Conservation (phyloP, 2,113 vertebrate genomes). For the Marmota flaviventris region DNA sequence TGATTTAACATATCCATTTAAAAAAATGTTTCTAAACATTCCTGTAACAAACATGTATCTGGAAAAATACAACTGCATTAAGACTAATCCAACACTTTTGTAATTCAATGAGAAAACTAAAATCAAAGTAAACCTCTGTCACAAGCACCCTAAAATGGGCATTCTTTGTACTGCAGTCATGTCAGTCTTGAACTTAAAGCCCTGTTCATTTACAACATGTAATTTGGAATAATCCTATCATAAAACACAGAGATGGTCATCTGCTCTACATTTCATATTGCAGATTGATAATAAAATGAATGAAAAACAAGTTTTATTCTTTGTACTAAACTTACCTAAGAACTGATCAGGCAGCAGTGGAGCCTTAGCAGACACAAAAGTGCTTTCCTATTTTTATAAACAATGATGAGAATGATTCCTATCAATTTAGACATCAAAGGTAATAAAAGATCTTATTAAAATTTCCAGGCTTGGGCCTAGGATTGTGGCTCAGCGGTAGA, state of each 20-base stretch:
- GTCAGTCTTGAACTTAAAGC: neutral
- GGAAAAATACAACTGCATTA: constrained; percentile 12
- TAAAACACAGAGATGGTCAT: neutral
- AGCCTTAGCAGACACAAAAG: neutral
- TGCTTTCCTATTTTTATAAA: neutral
- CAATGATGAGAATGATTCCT: neutral
- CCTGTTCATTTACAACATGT: neutral
- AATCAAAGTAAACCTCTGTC: constrained; percentile 60
- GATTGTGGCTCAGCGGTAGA: no score
- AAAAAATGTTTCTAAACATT: constrained; percentile 33
- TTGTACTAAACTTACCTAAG: neutral
- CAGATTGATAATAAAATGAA: constrained; percentile 8
- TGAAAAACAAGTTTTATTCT: constrained; percentile 40
- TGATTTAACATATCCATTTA: neutral
- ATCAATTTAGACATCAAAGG: constrained; percentile 45
- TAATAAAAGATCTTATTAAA: neutral
- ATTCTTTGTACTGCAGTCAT: constrained; percentile 39
- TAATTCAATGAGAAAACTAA: constrained; percentile 4
- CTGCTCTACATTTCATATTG: neutral
- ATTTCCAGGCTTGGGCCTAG: neutral
- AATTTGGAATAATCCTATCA: constrained; percentile 25
- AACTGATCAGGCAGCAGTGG: neutral
- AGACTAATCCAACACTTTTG: neutral
- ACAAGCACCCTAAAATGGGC: constrained; percentile 52
- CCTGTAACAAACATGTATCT: neutral